Conservation (phyloP, 2,113 vertebrate species). For the Pleuronectes platessa region DNA sequence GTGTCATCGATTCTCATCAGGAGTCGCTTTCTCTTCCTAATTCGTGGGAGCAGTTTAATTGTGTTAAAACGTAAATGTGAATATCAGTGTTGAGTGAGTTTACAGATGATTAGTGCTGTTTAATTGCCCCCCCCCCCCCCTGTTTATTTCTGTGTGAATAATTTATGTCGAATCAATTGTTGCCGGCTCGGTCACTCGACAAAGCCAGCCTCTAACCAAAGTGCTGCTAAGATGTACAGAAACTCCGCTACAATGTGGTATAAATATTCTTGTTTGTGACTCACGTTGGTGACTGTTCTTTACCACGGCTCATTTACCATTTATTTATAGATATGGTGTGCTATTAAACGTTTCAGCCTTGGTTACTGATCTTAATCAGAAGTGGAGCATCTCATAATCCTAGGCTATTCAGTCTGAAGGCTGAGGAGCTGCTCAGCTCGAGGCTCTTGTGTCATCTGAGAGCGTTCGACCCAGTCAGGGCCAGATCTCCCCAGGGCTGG, state of each 20-base stretch:
- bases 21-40: background rate
- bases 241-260: constrained; percentile 1
- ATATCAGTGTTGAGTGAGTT: constrained; percentile 12
- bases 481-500: no score
- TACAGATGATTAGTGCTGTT: constrained; percentile 1
- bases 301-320: background rate
- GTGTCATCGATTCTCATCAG: constrained; percentile 4
- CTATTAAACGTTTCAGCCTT: background rate
- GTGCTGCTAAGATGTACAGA: constrained; percentile 66
- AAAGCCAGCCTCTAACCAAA: constrained; percentile 54
- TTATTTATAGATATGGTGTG: background rate
- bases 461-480: no score
- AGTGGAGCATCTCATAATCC: background rate
- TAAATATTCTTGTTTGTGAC: constrained; percentile 8
- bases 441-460: no score
- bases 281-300: background rate
- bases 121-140: background rate
- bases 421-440: no score
- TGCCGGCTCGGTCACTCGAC: constrained; percentile 19
- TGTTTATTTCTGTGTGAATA: constrained; percentile 29
- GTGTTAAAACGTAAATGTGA: constrained; percentile 35
- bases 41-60: constrained; percentile 8
- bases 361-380: constrained; percentile 2
- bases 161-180: constrained; percentile 16
- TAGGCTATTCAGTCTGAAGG: background rate